Evolutionary conservation across 1,140 invertebrate genomes (phyloP), one percentile per base, ranked within the genome.

Genomic region (Halesus radiatus): DNA sequence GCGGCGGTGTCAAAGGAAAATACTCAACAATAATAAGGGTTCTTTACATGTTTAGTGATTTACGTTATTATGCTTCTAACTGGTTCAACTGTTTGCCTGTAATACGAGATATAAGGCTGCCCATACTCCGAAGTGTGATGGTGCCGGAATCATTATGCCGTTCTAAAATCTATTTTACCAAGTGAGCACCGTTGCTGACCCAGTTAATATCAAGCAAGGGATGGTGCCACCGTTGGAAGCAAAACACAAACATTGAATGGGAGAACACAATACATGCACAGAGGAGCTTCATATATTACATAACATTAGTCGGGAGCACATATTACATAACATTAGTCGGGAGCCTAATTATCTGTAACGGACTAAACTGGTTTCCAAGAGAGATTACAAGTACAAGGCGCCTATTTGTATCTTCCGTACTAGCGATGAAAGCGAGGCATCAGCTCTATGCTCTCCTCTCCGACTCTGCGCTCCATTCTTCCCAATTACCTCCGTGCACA

Each of bases 361-460:
- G 54, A 20, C 54, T 58, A 60, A 60, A 60, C 2, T 60, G 56
- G 23, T 60, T 56, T 18, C 56, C 56, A 60, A 60, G 56, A 56
- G 54, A 60, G 56, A 60, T 60, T 60, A 60, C 56, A 60, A 60
- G 56, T 60, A 60, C 56, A 60, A 60, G 56, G 56, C 56, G 56
- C 56, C 56, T 60, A 60, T 60, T 60, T 10, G 56, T 60, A n/a
- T 60, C 6, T 10, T 75, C 45, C 26, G 20, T 23, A 53, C 72
- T 75, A 75, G 72, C 72, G 72, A 52, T 54, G 22, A 54, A 58
- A 75, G 72, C 72, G 70, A 53, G 50, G 37, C 53, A 52, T 75
- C 37, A 7, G 37, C 37, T 45, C 37, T 45, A 29, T 29, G 26
- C 26, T 29, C 26, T 29, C 26, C 26, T 29, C 26, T 29, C 5